These are phyloP conservation scores for Apotomis turbidana DNA, from an alignment of 2,888 invertebrate species.

Conservation along the genomic window DNA sequence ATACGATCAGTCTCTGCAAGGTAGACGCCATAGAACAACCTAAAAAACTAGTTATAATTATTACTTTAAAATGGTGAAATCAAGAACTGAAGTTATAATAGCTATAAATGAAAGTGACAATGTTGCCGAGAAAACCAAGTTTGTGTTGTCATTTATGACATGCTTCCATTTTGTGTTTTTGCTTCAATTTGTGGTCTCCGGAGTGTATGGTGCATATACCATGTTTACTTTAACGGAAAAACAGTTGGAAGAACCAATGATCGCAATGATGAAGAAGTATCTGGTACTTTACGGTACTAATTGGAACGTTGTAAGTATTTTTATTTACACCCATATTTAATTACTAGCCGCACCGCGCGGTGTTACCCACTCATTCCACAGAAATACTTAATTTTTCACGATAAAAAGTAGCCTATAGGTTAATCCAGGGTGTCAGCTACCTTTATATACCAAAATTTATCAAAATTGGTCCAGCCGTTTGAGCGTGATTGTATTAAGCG, in stretches of 20 bases:
- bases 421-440: too few species aligned
- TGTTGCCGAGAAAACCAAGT: slow-evolving; percentile 4
- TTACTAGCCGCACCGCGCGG: too few species aligned
- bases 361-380: too few species aligned
- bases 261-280: slow-evolving; percentile 16
- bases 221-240: slow-evolving; percentile 30
- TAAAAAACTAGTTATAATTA: too few species aligned
- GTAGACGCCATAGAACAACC: too few species aligned
- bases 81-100: slow-evolving; percentile 18
- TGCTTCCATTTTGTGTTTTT: slow-evolving; percentile 9
- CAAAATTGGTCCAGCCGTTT: too few species aligned
- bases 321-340: background rate
- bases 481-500: too few species aligned
- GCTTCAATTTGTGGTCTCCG: background rate
- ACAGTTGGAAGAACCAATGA: slow-evolving; percentile 10
- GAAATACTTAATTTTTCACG: too few species aligned
- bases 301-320: slow-evolving; percentile 24
- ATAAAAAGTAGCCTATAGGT: too few species aligned
- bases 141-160: slow-evolving; percentile 14
- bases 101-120: slow-evolving; percentile 12
- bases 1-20: too few species aligned
- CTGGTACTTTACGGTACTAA: slow-evolving; percentile 1
- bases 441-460: too few species aligned
- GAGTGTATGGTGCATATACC: slow-evolving; percentile 27
- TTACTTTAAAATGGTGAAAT: slow-evolving; percentile 16